These are phyloP conservation scores for Archips crataeganus DNA, from an alignment of 2,888 invertebrate species.

Conservation along the genomic window DNA sequence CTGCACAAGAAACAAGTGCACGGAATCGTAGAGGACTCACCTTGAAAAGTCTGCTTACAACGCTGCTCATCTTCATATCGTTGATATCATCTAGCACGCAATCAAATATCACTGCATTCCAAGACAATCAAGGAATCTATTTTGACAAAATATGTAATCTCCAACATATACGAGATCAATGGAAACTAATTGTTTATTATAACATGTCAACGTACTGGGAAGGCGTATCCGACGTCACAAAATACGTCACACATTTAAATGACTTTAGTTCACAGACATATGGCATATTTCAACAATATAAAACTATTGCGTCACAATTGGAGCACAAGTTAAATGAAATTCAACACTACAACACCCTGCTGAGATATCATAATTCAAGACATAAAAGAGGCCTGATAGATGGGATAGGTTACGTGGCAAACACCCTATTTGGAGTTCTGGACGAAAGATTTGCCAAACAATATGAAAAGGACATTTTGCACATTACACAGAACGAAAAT, in stretches of 20 bases:
- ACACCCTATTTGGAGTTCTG: constrained; percentile 42
- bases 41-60: neutral
- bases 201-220: constrained; percentile 15
- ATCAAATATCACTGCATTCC: constrained; percentile 11
- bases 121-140: neutral
- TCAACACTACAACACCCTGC: constrained; percentile 1
- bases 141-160: constrained; percentile 10
- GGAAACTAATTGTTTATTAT: constrained; percentile 16
- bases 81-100: neutral
- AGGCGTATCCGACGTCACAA: neutral
- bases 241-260: constrained; percentile 8
- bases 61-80: neutral
- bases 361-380: constrained; percentile 2
- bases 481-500: neutral
- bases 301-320: constrained; percentile 2
- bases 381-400: constrained; percentile 10
- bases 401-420: constrained; percentile 25
- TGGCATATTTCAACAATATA: neutral
- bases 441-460: constrained; percentile 41
- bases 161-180: constrained; percentile 8
- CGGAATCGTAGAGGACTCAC: neutral
- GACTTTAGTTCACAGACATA: neutral
- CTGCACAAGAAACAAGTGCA: neutral
- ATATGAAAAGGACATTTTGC: constrained; percentile 40
- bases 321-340: constrained; percentile 7